Base-by-base conservation (phyloP, 2,888 invertebrate genomes). In the Saturnia pavonia region DNA sequence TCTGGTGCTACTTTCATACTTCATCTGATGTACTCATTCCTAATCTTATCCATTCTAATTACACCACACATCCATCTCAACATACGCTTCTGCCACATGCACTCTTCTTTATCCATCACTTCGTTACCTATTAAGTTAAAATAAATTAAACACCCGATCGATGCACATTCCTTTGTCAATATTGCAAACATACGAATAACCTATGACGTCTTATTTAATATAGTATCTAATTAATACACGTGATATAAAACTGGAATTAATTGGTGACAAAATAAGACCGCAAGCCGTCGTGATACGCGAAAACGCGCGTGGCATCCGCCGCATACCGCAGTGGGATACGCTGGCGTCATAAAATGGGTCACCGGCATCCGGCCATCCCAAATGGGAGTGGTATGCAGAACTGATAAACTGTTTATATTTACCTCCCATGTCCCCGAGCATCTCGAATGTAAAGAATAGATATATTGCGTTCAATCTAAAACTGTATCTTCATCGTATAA, bases 321-420 rank as follows among this genome's bases (percentile, higher is more conserved):
- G 71, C 71, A 71, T 68, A 68, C 71, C 71, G 40, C 71, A 67
- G 67, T 34, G 65, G 70, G 66, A 70, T 67, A 69, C 43, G 27
- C 66, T 67, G 67, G 67, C 70, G 71, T 65, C 51, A 77, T 76
- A 86, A 43, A 83, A 75, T 85, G 78, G 86, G 86, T 80, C 85
- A 81, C 63, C 77, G 70, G 77, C 75, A 79, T 80, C 79, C 79
- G 78, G 76, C 76, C 73, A 69, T 74, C 73, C 71, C 70, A 70
- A 77, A 74, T 74, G 72, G 60, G 73, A 69, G 71, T 60, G 76
- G 77, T 69, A 83, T 83, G 82, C 78, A 74, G 73, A 51, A 74
- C 76, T 72, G 79, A 81, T 82, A 80, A 80, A 79, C 79, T 75
- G 79, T 74, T 74, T 82, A 82, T 83, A 83, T 83, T 81, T 83